Evolutionary conservation across 2,888 invertebrate species (phyloP), one percentile per base, ranked within the genome.

Genomic region (Lymantria monacha): DNA sequence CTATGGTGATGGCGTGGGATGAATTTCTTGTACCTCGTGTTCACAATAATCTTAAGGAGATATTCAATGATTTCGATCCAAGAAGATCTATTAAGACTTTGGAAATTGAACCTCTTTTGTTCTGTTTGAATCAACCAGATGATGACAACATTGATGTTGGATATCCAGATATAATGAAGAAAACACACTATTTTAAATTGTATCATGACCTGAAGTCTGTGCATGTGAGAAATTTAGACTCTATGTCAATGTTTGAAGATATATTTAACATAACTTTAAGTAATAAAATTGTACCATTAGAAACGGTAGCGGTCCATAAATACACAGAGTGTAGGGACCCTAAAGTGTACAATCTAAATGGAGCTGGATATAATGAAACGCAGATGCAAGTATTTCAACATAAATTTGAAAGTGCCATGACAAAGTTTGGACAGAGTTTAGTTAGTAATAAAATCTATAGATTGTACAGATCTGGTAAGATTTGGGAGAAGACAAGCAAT

Each of bases 11-110:
- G 36, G 90, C 93, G 0, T 93, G 94, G 92, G 93, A 95, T 66
- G 95, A 95, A 64, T 95, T 93, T 64, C 71, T 95, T 45, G 93
- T 94, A 33, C 93, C 94, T 1, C 85, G 92, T 56, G 87, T 92
- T 44, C 93, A 93, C 63, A 91, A 87, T 57, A 91, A 87, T 31
- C 73, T 94, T 0, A 87, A 89, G 56, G 91, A 91, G 46, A 80
- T 94, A 41, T 70, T 94, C 44, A 82, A 83, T 51, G 92, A 93
- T 56, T 88, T 92, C 59, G 91, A 93, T 68, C 85, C 88, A 7
- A 83, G 79, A 38, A 81, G 87, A 59, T 81, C 81, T 51, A 60
- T 84, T 12, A 75, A 79, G 50, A 81, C 86, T 12, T 68, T 85
- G 9, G 72, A 78, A 59, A 72, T 86, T 0, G 78, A 84, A 54